Conservation (phyloP, 2,888 invertebrate species). For the Diachrysia chrysitis region DNA sequence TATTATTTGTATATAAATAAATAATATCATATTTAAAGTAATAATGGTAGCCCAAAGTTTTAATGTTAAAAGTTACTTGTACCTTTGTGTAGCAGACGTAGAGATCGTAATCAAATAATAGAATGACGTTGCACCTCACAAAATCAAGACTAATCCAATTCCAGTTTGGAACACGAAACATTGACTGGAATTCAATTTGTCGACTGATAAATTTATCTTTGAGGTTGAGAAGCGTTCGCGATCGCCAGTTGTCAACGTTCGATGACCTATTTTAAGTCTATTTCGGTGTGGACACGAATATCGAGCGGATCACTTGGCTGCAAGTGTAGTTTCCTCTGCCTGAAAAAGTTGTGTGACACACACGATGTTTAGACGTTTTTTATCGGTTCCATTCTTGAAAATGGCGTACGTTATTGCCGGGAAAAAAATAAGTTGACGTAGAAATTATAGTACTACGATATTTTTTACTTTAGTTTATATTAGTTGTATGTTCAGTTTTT, state of each 20-base stretch:
- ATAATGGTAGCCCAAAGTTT: too few relatives aligned
- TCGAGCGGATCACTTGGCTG: constrained; percentile 65
- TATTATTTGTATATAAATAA: too few relatives aligned
- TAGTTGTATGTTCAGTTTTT: background rate
- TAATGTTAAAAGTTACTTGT: background rate
- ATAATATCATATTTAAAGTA: too few relatives aligned
- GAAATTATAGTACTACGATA: constrained; percentile 9
- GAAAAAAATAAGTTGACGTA: background rate
- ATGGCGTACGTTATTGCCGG: constrained; percentile 3
- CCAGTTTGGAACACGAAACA: constrained; percentile 28
- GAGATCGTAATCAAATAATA: constrained; percentile 7
- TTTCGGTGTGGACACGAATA: constrained; percentile 66
- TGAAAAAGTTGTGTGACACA: constrained; percentile 58
- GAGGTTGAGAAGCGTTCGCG: constrained; percentile 48
- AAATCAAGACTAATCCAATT: constrained; percentile 34
- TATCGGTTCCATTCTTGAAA: constrained; percentile 16
- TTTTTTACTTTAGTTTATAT: background rate
- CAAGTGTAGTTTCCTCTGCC: constrained; percentile 59
- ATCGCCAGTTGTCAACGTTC: constrained; percentile 67
- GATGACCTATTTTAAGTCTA: constrained; percentile 80
- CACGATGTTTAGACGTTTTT: constrained; percentile 46
- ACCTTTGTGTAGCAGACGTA: background rate
- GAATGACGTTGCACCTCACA: constrained; percentile 15
- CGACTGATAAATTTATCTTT: constrained; percentile 57
- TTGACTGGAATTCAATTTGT: constrained; percentile 53